Conservation (phyloP, 2,888 invertebrate species). For the Aphidius colemani region DNA sequence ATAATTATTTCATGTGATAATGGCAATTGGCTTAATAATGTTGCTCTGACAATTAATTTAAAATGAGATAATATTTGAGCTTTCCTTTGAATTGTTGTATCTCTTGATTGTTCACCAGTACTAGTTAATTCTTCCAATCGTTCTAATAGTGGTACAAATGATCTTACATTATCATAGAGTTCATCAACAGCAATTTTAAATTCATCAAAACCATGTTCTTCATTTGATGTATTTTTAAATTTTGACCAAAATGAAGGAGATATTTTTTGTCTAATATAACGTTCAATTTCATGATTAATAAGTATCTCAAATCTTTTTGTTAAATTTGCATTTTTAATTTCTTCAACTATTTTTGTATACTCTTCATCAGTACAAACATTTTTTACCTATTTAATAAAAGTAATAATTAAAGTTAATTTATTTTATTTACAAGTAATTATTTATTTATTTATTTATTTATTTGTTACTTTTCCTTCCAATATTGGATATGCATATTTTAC, state of each 20-base stretch:
- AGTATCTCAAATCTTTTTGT: constrained; percentile 55
- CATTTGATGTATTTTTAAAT: constrained; percentile 64
- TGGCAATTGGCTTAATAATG: constrained; percentile 74
- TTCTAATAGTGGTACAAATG: constrained; percentile 64
- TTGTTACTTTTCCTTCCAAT: constrained; percentile 43
- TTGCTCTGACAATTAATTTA: constrained; percentile 69
- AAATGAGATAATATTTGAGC: constrained; percentile 63
- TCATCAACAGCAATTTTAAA: constrained; percentile 72
- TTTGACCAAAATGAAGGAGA: constrained; percentile 72
- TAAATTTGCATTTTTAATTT: constrained; percentile 52
- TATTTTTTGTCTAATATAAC: constrained; percentile 66
- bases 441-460: no score
- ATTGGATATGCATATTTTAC: constrained; percentile 47
- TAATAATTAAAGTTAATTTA: neutral
- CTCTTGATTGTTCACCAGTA: constrained; percentile 54
- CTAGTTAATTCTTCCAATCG: constrained; percentile 63
- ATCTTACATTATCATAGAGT: constrained; percentile 65
- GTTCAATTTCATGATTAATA: constrained; percentile 64
- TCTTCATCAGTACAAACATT: constrained; percentile 53
- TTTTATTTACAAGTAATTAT: no score
- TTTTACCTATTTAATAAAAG: constrained; percentile 34
- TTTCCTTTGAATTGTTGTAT: constrained; percentile 35
- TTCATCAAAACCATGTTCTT: constrained; percentile 67
- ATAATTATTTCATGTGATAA: constrained; percentile 72
- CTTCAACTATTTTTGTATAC: constrained; percentile 49